Evolutionary conservation across 2,797 vertebrate genomes (phyloP).

Genomic region (Eurystomus glaucurus): DNA sequence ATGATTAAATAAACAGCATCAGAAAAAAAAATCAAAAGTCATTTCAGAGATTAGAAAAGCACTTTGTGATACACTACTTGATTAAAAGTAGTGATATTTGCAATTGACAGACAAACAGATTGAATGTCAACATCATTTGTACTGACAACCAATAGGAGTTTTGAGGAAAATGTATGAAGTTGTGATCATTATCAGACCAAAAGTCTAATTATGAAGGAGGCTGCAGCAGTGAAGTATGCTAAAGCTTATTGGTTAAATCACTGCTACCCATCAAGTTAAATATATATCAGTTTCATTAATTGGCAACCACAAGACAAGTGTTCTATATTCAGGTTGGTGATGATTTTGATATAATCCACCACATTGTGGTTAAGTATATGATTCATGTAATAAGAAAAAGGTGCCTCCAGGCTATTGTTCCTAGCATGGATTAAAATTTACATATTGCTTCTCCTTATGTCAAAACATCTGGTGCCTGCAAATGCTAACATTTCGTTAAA

Average conservation of each 20-base stretch:
- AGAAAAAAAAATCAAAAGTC: slow-evolving; percentile 52
- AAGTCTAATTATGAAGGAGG: slow-evolving; percentile 57
- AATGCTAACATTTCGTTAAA: slow-evolving; percentile 84
- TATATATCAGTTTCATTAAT: slow-evolving; percentile 80
- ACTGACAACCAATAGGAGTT: slow-evolving; percentile 33
- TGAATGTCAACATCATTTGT: slow-evolving; percentile 18
- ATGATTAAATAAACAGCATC: slow-evolving; percentile 9
- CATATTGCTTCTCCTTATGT: slow-evolving; percentile 87
- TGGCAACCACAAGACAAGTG: slow-evolving; percentile 78
- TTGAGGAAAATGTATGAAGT: slow-evolving; percentile 38
- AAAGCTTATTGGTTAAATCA: slow-evolving; percentile 66
- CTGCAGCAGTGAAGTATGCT: slow-evolving; percentile 41
- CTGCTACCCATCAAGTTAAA: slow-evolving; percentile 73
- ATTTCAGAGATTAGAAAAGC: slow-evolving; percentile 27
- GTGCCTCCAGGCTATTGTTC: slow-evolving; percentile 85
- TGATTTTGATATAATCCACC: slow-evolving; percentile 79
- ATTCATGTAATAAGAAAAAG: slow-evolving; percentile 84
- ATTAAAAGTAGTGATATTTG: slow-evolving; percentile 48
- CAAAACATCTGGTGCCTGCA: slow-evolving; percentile 86
- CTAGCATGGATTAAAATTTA: slow-evolving; percentile 85
- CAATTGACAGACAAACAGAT: slow-evolving; percentile 28
- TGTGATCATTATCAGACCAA: slow-evolving; percentile 53
- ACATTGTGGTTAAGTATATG: slow-evolving; percentile 82
- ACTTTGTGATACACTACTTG: neutral
- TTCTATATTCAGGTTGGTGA: slow-evolving; percentile 70